A percentile compares a stretch with the other conserved stretches of the same genome.
phyloP scores from a whole-genome alignment of 2,888 invertebrate genomes.

The Mythimna impura region DNA sequence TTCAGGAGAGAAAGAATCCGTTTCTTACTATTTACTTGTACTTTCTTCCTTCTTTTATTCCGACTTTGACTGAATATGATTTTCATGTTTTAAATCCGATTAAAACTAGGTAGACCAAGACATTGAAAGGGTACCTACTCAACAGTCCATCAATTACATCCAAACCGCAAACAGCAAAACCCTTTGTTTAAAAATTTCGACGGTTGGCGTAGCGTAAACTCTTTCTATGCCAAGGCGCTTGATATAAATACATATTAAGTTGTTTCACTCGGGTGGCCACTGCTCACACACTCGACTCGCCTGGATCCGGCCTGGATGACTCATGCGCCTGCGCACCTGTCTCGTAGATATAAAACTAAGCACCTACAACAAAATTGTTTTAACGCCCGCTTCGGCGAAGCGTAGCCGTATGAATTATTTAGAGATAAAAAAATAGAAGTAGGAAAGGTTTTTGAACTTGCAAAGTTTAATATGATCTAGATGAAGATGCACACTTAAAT shows the following conservation, averaged over 20 bases:
- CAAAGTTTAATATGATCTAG: conserved; percentile 28
- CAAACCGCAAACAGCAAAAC: conserved; percentile 15
- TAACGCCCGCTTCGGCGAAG: conserved; percentile 56
- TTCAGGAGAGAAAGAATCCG: neutral
- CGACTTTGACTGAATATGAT: neutral
- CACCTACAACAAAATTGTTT: conserved; percentile 56
- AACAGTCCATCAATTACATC: conserved; percentile 3
- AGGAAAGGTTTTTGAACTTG: conserved; percentile 58
- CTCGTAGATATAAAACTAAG: conserved; percentile 56
- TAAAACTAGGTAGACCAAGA: neutral
- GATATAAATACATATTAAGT: conserved; percentile 67
- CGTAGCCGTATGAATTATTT: conserved; percentile 64
- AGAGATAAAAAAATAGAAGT: conserved; percentile 26
- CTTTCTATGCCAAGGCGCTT: conserved; percentile 66
- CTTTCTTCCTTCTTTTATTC: neutral
- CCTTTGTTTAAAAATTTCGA: conserved; percentile 43
- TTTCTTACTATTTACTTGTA: neutral
- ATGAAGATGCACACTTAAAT: conserved; percentile 16
- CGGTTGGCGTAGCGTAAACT: conserved; percentile 57
- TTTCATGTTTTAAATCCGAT: neutral
- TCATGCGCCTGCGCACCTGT: conserved; percentile 64
- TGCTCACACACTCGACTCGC: conserved; percentile 50
- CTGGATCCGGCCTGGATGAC: conserved; percentile 68
- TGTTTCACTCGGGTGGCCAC: conserved; percentile 65
- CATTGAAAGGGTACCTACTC: neutral